A percentile compares a stretch with the other conserved stretches of the same genome.
phyloP scores from a whole-genome alignment of 2,888 invertebrate genomes.

The Eupeodes luniger region DNA sequence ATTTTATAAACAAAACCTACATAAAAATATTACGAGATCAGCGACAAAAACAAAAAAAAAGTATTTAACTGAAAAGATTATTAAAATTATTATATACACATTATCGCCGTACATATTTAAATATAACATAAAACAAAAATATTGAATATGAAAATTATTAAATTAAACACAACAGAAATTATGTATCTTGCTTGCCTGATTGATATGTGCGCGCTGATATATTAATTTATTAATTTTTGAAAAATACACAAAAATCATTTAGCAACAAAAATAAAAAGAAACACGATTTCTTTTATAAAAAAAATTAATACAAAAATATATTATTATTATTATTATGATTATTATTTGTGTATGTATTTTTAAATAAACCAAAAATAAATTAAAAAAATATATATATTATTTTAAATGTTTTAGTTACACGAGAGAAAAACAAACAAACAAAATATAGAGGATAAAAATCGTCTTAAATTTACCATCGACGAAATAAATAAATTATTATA shows the following conservation, averaged over 20 bases:
- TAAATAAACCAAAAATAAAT: slow-evolving; percentile 29
- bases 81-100: slow-evolving; percentile 29
- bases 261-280: slow-evolving; percentile 12
- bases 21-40: slow-evolving; percentile 32
- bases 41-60: slow-evolving; percentile 52
- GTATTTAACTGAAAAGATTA: slow-evolving; percentile 58
- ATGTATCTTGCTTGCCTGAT: slow-evolving; percentile 75
- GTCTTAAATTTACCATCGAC: slow-evolving; percentile 48
- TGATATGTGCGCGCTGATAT: slow-evolving; percentile 75
- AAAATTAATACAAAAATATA: slow-evolving; percentile 5
- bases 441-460: slow-evolving; percentile 1
- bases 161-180: slow-evolving; percentile 53
- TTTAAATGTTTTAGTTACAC: slow-evolving; percentile 5
- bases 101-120: slow-evolving; percentile 48
- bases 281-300: slow-evolving; percentile 28
- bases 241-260: not conserved
- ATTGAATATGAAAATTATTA: slow-evolving; percentile 35
- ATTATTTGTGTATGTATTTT: slow-evolving; percentile 40
- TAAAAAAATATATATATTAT: slow-evolving; percentile 19
- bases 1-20: slow-evolving; percentile 51
- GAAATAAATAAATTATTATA: slow-evolving; percentile 30
- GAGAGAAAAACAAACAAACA: slow-evolving; percentile 2
- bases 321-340: slow-evolving; percentile 11
- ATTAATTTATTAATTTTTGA: slow-evolving; percentile 51
- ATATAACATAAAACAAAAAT: slow-evolving; percentile 35